A percentile compares a stretch with the other conserved stretches of the same genome.
Evolutionary conservation across 1,140 invertebrate species (phyloP).

Genomic region (Eupristina koningsbergeri): DNA sequence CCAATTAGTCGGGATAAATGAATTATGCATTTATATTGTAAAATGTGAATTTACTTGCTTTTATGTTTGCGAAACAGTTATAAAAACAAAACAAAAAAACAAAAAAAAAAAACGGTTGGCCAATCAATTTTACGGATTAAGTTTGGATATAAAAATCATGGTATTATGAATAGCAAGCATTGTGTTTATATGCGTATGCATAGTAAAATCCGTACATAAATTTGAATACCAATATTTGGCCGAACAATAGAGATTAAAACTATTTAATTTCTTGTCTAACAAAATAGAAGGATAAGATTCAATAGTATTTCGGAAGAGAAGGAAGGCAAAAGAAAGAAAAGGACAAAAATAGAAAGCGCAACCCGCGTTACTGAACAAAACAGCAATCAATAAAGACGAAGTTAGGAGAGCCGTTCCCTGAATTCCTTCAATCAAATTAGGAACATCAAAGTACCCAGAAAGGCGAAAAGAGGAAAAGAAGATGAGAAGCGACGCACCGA

Average conservation of each 20-base stretch:
- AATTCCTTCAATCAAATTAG: conserved; percentile 75
- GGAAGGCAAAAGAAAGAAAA: conserved; percentile 8
- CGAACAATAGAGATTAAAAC: neutral
- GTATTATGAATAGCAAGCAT: too few relatives aligned
- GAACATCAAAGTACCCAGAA: conserved; percentile 72
- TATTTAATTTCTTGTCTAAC: neutral
- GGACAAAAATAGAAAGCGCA: conserved; percentile 40
- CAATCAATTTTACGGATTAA: too few relatives aligned
- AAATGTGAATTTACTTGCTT: too few relatives aligned
- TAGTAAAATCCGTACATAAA: neutral
- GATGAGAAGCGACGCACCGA: conserved; percentile 50
- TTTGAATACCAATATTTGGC: neutral
- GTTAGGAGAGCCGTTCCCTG: conserved; percentile 68
- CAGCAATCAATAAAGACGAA: conserved; percentile 73
- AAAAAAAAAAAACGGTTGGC: too few relatives aligned
- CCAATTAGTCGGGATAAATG: too few relatives aligned
- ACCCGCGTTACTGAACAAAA: conserved; percentile 63
- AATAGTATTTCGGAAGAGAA: conserved; percentile 17
- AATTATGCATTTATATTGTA: too few relatives aligned
- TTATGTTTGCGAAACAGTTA: too few relatives aligned
- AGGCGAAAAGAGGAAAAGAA: conserved; percentile 64
- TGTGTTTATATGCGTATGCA: too few relatives aligned
- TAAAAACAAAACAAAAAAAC: too few relatives aligned
- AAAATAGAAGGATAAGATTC: neutral
- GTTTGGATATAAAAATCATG: too few relatives aligned